Conservation (phyloP, 1,140 invertebrate genomes). For the Pseudomyrmex pallidus region DNA sequence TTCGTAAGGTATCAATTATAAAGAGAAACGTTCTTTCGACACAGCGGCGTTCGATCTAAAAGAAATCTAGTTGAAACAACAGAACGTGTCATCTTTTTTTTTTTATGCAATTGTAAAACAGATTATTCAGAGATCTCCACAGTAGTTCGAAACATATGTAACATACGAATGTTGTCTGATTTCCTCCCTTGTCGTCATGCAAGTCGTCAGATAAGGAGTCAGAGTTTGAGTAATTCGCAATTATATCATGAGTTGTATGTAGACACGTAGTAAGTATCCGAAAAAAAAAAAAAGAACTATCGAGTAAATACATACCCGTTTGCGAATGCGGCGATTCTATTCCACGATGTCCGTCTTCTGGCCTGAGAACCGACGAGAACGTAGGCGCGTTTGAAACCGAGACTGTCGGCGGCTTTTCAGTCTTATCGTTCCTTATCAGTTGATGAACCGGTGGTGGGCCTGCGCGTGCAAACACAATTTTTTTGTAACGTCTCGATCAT, state of each 20-base stretch:
- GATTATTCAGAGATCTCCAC: neutral
- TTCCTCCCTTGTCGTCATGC: constrained; percentile 6
- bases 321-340: constrained; percentile 85
- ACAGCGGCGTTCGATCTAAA: neutral
- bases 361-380: constrained; percentile 83
- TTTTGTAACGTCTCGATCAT: neutral
- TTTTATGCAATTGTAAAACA: no score
- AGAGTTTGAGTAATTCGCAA: constrained; percentile 36
- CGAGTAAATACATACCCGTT: constrained; percentile 80
- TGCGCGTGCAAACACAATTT: constrained; percentile 50
- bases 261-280: neutral
- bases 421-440: constrained; percentile 85
- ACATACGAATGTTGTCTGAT: constrained; percentile 1
- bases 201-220: neutral
- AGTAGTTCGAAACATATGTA: neutral
- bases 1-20: neutral
- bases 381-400: constrained; percentile 84
- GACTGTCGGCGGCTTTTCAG: constrained; percentile 84
- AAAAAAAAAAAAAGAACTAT: no score
- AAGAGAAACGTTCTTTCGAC: neutral
- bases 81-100: no score
- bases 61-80: no score
- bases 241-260: neutral
- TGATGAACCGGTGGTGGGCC: constrained; percentile 85
- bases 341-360: constrained; percentile 83